Base-by-base conservation (phyloP, 2,888 invertebrate species). In the Diplolepis rosae region DNA sequence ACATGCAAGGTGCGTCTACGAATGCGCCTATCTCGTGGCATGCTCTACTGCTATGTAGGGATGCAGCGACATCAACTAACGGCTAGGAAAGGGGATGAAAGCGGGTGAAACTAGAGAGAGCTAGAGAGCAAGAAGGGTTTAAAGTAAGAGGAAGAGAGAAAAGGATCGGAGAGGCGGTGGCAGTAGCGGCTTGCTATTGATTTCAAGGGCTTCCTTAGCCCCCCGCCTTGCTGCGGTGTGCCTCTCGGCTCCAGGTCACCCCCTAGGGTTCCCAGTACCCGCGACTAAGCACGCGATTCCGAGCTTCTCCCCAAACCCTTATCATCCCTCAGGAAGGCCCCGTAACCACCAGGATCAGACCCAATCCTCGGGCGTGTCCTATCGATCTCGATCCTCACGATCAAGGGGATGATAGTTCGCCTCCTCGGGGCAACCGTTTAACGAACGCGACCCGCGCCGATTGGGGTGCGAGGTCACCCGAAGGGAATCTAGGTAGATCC, bases 131-230 rank as follows among this genome's bases (percentile, higher is more conserved):
- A 66, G 54, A 70, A 45, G 7, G 30, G 30, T 35, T 13, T 28
- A 50, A 28, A 18, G 42, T 22, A 67, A 50, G 77, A 73, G 71
- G 72, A 66, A 66, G 72, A 68, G 73, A 66, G 76, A 75, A 70
- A 67, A 56, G 48, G 80, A 80, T 80, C 76, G 81, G 79, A 79
- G 90, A 89, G 82, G 82, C 81, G 85, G 83, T 82, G 85, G 85
- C 85, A 82, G 86, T 85, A 84, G 87, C 83, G 85, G 83, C 87
- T 84, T 85, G 87, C 87, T 88, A 88, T 88, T 88, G 88, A 88
- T 88, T 88, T 88, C 88, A 88, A 88, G 88, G 88, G 87, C 84
- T 88, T 88, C 87, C 86, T 87, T 86, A 85, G 83, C 79, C 84
- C 82, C 78, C 81, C 82, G 79, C 78, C 66, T 69, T 56, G 78